Base-by-base conservation (phyloP, 2,888 invertebrate genomes). In the Apamea sordens region DNA sequence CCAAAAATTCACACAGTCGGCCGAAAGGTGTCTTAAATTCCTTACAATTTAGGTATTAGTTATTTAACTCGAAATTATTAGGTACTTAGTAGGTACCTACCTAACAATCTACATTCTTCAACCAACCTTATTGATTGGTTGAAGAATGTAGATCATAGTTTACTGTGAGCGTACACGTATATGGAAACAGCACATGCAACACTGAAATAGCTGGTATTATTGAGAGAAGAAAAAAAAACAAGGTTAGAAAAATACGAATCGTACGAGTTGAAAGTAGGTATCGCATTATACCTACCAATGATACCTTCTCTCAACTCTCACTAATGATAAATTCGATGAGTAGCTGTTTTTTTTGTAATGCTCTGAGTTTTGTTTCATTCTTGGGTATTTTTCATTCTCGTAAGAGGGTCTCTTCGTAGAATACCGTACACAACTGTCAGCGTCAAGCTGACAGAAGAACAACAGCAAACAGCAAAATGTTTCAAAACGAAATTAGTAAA, bases 401-500 rank as follows among this genome's bases (percentile, higher is more conserved):
- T 61, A 69, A 28, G 4, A 47, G 50, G 53, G 67, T 21, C 2
- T 56, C 15, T 73, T 68, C 13, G n/a, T 63, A 36, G 15, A 80
- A 61, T 44, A 63, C 24, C 32, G 10, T 36, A 50, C 32, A 50
- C 73, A 82, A 77, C 59, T 56, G 53, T 77, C n/a, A 73, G n/a
- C 36, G 32, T 69, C 70, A 71, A 56, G 47, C 21, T 71, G 59
- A 41, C 47, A 84, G 63, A 67, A 68, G 70, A 72, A 74, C 67
- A 84, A 73, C 73, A 73, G 61, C 63, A 64, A 15, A 44, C 53
- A 73, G 44, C 13, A 53, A 84, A 74, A 74, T 77, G 63, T 79
- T 86, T 74, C 80, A 83, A 85, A 87, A 89, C 80, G 73, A 72
- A 85, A 86, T 85, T 79, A 83, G 78, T 84, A 82, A 88, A 86